Evolutionary conservation across 2,797 vertebrate species (phyloP), one percentile per base, ranked within the genome.

Genomic region (Gymnodraco acuticeps): DNA sequence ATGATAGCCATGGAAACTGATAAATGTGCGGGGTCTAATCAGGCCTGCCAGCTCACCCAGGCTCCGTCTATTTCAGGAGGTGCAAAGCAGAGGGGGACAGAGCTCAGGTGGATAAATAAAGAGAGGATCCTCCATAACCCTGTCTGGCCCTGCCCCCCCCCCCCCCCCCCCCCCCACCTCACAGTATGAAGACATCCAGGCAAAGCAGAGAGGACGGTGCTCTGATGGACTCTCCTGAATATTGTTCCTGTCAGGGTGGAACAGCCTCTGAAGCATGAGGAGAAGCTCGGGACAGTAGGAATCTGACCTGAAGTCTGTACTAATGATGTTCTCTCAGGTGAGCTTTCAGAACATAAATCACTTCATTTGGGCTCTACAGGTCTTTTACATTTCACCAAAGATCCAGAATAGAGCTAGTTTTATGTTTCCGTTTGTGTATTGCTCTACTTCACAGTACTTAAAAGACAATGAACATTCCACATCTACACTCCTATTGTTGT

Each of bases 1-100:
- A 93, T 91, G 92, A 93, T 91, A 94, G 88, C 89, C 88, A 86
- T 87, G 91, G 88, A 93, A 92, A 91, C 91, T 89, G 89, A 93
- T 93, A 93, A 93, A 93, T 92, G 91, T 91, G 86, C 67, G n/a
- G 85, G 77, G 87, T 84, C 86, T 90, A 92, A 94, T 93, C 89
- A 89, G 83, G 82, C 85, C 78, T 53, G 67, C 85, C 69, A 89
- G 80, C 83, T 81, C 79, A 47, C 59, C 56, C 73, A 62, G 75
- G 56, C 64, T 53, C 31, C 72, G 78, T 88, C 92, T 94, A 93
- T 93, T 94, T 87, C 90, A 60, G 83, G 89, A 93, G 82, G 86
- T 87, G 82, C 76, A 84, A 76, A 84, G 67, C 59, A 76, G 77
- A 75, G 81, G 81, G 69, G 77, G 77, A 82, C 81, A 79, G 86